phyloP scores from a whole-genome alignment of 1,140 invertebrate species.

The Ips typographus region DNA sequence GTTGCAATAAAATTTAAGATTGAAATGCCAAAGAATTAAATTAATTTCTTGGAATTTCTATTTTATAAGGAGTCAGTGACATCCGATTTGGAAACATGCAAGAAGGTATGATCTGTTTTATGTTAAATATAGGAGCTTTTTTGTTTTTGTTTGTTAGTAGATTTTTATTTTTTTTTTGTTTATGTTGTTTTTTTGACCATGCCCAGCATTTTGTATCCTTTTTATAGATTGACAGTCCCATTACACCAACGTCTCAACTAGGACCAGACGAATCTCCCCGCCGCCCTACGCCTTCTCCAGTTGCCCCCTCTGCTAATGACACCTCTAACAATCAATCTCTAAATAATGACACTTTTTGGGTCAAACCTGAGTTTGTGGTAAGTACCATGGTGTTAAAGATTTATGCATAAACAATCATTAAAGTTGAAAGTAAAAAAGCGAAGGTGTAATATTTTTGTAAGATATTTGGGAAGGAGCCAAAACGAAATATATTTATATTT shows the following conservation, averaged over 20 bases:
- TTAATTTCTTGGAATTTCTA: neutral
- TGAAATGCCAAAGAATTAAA: neutral
- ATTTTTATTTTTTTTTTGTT: no score
- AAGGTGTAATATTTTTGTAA: no score
- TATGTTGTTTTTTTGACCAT: no score
- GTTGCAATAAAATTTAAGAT: no score
- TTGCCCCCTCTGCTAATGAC: neutral
- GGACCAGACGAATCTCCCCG: neutral
- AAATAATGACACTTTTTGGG: conserved; percentile 33
- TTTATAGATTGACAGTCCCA: conserved; percentile 12
- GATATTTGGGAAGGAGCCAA: no score
- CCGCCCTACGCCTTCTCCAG: neutral
- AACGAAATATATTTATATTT: no score
- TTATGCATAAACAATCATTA: no score
- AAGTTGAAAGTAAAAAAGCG: no score
- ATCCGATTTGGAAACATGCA: neutral
- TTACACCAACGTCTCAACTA: neutral
- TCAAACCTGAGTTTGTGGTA: conserved; percentile 40
- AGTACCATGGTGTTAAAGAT: neutral
- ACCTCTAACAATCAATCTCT: neutral
- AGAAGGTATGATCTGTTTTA: conserved; percentile 1
- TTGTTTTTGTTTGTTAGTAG: no score
- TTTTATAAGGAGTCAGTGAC: neutral
- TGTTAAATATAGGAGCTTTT: neutral
- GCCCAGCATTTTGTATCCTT: neutral